These are phyloP conservation scores for Pipistrellus nathusii DNA, from an alignment of 2,797 vertebrate species.

Conservation along the genomic window DNA sequence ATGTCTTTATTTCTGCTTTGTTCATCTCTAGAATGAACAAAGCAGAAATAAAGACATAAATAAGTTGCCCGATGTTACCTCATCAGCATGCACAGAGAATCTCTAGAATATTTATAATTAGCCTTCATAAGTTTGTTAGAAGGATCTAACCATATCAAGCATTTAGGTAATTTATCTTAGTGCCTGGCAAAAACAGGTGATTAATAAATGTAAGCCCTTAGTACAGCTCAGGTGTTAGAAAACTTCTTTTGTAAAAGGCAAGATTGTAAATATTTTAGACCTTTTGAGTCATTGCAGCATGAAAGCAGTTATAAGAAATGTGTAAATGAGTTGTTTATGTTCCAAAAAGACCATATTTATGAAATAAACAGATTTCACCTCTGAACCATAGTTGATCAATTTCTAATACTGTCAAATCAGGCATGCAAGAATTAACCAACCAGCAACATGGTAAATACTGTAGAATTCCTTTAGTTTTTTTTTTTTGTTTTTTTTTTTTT, in stretches of 20 bases:
- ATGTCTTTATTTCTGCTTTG: background rate
- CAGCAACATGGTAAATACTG: background rate
- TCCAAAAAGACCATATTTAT: background rate
- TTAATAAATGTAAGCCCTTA: background rate
- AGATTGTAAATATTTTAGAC: background rate
- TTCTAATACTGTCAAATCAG: background rate
- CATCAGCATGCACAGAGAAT: too few species aligned
- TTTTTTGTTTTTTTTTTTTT: too few species aligned
- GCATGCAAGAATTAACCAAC: background rate
- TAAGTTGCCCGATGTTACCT: too few species aligned
- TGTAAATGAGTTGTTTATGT: background rate
- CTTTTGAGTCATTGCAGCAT: background rate
- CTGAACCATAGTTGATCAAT: background rate
- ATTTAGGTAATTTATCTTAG: background rate
- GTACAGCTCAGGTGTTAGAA: background rate
- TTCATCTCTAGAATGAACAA: background rate
- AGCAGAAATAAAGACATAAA: too few species aligned
- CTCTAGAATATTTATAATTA: background rate
- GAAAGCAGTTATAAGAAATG: background rate
- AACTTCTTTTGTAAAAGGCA: background rate
- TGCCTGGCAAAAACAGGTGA: background rate
- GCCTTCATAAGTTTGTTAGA: background rate
- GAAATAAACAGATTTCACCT: background rate
- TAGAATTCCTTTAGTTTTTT: background rate
- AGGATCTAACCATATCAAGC: background rate